phyloP scores from a whole-genome alignment of 2,888 invertebrate genomes.

The Erynnis tages region DNA sequence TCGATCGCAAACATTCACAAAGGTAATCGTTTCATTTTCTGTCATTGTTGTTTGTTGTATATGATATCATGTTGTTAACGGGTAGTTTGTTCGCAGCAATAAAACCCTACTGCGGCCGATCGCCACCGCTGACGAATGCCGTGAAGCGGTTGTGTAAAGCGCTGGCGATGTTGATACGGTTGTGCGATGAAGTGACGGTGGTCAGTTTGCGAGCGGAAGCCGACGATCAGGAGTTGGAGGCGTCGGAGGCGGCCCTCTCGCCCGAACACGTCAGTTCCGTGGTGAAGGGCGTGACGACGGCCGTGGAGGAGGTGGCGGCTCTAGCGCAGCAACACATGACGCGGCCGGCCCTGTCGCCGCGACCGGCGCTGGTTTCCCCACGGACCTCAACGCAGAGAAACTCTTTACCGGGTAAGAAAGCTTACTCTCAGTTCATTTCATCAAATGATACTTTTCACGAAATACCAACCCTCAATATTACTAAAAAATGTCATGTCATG shows the following conservation, averaged over 20 bases:
- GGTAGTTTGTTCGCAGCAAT: constrained; percentile 60
- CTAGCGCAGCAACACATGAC: constrained; percentile 92
- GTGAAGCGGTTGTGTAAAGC: constrained; percentile 93
- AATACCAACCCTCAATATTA: too few relatives aligned
- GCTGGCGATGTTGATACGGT: constrained; percentile 91
- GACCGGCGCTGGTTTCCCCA: constrained; percentile 70
- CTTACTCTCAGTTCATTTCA: not conserved
- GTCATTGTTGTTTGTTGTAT: not conserved
- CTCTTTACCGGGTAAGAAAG: constrained; percentile 65
- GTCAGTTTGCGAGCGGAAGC: constrained; percentile 84
- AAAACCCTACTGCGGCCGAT: constrained; percentile 77
- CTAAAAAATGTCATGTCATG: too few relatives aligned
- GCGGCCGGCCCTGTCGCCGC: constrained; percentile 73
- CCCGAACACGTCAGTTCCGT: constrained; percentile 68
- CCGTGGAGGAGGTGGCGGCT: constrained; percentile 81
- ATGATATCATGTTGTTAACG: not conserved
- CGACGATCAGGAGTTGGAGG: constrained; percentile 60
- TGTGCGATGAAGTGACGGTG: constrained; percentile 94
- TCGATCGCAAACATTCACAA: constrained; percentile 94
- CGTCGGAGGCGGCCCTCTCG: constrained; percentile 58
- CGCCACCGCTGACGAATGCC: constrained; percentile 87
- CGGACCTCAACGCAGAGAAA: constrained; percentile 76
- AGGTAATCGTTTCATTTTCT: constrained; percentile 54
- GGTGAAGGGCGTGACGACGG: constrained; percentile 64
- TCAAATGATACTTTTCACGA: not conserved